phyloP scores from a whole-genome alignment of 64 coral and sea anemone species.

The Pocillopora verrucosa region DNA sequence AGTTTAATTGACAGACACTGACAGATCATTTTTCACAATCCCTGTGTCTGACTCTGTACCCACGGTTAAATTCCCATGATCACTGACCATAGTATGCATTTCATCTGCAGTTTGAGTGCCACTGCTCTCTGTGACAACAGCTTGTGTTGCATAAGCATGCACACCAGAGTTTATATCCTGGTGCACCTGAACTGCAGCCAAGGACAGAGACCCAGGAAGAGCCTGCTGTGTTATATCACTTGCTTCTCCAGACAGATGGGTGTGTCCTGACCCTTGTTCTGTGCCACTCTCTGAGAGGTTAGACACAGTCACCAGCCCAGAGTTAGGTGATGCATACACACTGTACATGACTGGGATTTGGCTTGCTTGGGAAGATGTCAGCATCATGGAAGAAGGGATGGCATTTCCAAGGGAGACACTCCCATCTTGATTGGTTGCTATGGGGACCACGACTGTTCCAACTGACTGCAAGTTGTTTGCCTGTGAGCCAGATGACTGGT shows the following conservation, averaged over 20 bases:
- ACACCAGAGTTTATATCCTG: slow-evolving; percentile 67
- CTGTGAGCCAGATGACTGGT: slow-evolving; percentile 56
- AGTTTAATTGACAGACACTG: slow-evolving; percentile 56
- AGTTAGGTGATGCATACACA: slow-evolving; percentile 70
- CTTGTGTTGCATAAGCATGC: slow-evolving; percentile 71
- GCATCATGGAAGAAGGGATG: slow-evolving; percentile 87
- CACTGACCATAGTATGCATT: slow-evolving; percentile 80
- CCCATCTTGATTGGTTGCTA: slow-evolving; percentile 86
- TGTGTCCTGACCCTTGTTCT: slow-evolving; percentile 53
- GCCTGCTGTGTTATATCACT: slow-evolving; percentile 50
- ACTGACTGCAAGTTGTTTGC: slow-evolving; percentile 70
- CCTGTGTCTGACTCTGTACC: slow-evolving; percentile 57
- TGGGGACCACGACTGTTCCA: slow-evolving; percentile 74
- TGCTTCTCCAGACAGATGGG: slow-evolving; percentile 65
- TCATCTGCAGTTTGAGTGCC: slow-evolving; percentile 87
- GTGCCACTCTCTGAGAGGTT: slow-evolving; percentile 41
- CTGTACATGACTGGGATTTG: slow-evolving; percentile 93
- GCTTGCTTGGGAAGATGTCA: slow-evolving; percentile 72
- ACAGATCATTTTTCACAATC: slow-evolving; percentile 68
- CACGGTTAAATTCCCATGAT: slow-evolving; percentile 52
- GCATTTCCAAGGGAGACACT: slow-evolving; percentile 81
- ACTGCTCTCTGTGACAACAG: slow-evolving; percentile 87
- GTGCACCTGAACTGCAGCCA: slow-evolving; percentile 71
- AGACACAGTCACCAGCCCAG: slow-evolving; percentile 78
- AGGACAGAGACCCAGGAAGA: slow-evolving; percentile 50